Evolutionary conservation across 2,113 vertebrate species (phyloP), one percentile per base, ranked within the genome.

Genomic region (Myxocyprinus asiaticus): DNA sequence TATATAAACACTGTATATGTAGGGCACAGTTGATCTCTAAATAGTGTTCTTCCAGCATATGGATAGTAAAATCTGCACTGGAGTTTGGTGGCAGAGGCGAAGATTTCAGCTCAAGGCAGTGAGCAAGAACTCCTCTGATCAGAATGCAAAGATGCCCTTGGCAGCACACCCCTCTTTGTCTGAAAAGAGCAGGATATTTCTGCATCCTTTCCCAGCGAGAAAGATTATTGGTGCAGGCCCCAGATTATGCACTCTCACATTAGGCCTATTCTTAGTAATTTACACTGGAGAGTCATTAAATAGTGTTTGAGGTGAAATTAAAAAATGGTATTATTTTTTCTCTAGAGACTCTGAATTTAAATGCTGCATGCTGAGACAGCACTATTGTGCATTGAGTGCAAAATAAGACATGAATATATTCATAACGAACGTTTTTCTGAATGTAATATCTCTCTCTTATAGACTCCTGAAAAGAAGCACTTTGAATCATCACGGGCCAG

Each of bases 381-480:
- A 5, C 17, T 61, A 73, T 73, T 59, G 22, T 33, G 55, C 55
- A 61, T 11, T 6, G 70, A 59, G 43, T 47, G 70, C 55, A 73
- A 58, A 61, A 73, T 61, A 61, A 72, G 70, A 61, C 9, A 9
- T 47, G 70, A 61, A 72, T 72, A 72, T 47, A 72, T 61, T 72
- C 70, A 61, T 47, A 3, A 71, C 1, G 22, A 33, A 80, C 15
- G 22, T 4, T 22, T 42, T 43, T 17, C 11, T 73, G 43, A 47
- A 48, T 71, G 7, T 8, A 8, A 67, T 75, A 9, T 85, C 2
- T 86, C 14, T 86, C 14, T 87, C 90, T 87, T 83, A 3, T 91
- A 99, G 97, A 98, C 97, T 77, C 98, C 97, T 76, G 97, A 99
- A 88, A 99, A 99, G 90, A 99, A 99, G 89, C 96, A 94, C 83